phyloP scores from a whole-genome alignment of 2,888 invertebrate species.

The Malthinus flaveolus region DNA sequence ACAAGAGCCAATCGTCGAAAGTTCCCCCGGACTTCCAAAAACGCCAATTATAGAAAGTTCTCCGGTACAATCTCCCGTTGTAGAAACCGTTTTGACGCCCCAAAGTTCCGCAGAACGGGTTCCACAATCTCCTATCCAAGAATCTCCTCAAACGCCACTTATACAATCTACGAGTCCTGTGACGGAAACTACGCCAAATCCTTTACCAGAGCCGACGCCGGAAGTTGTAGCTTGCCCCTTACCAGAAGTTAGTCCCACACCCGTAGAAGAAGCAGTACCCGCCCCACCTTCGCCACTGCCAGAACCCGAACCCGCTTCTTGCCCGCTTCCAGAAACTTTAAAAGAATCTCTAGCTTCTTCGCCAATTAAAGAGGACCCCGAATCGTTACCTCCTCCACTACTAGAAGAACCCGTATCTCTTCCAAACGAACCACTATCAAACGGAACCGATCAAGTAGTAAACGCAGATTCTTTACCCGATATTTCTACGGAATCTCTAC shows the following conservation, averaged over 20 bases:
- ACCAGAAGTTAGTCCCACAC: background rate
- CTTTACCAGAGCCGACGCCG: background rate
- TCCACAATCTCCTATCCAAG: background rate
- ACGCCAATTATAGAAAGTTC: conserved; percentile 1
- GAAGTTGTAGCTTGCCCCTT: background rate
- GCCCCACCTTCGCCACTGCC: background rate
- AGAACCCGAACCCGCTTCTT: background rate
- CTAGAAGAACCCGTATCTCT: conserved; percentile 21
- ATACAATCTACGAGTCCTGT: background rate
- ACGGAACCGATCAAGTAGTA: conserved; percentile 36
- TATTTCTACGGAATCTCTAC: conserved; percentile 52
- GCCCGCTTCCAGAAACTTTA: background rate
- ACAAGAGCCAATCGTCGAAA: conserved; percentile 10
- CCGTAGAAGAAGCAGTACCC: background rate
- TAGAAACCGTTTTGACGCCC: conserved; percentile 6
- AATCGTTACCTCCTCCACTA: conserved; percentile 12
- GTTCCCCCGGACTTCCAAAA: background rate
- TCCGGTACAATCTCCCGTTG: background rate
- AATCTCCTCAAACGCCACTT: background rate
- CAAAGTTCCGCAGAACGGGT: background rate
- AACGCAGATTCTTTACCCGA: conserved; percentile 53
- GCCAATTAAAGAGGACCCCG: conserved; percentile 8
- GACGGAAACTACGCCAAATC: background rate
- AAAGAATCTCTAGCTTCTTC: conserved; percentile 17
- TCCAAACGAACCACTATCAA: conserved; percentile 19